Conservation (phyloP, 2,113 vertebrate genomes). For the Arothron firmamentum region DNA sequence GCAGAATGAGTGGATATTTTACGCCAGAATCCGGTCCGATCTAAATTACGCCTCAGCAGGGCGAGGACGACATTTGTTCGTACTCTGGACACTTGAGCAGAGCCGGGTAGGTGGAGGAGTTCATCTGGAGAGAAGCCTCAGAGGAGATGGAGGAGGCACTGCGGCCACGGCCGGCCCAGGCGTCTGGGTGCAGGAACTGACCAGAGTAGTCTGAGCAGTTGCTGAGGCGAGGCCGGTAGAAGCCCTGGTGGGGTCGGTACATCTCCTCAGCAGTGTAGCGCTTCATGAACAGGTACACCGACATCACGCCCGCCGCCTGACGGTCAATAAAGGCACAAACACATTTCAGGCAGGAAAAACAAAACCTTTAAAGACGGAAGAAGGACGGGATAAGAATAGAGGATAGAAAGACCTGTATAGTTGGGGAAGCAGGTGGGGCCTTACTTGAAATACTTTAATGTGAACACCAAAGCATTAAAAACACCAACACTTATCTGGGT, state of each 20-base stretch:
- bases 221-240: slow-evolving; percentile 88
- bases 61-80: slow-evolving; percentile 90
- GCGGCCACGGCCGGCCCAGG: slow-evolving; percentile 80
- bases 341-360: neutral
- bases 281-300: slow-evolving; percentile 92
- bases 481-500: too few species aligned
- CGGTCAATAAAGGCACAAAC: neutral
- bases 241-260: slow-evolving; percentile 83
- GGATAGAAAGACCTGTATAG: too few species aligned
- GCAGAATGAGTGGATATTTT: slow-evolving; percentile 24
- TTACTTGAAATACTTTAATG: too few species aligned
- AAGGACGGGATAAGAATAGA: too few species aligned
- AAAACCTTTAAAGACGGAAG: too few species aligned
- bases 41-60: slow-evolving; percentile 75
- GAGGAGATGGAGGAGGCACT: slow-evolving; percentile 89
- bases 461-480: too few species aligned
- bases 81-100: slow-evolving; percentile 90
- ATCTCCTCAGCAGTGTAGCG: slow-evolving; percentile 87
- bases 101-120: slow-evolving; percentile 81
- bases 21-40: slow-evolving; percentile 23
- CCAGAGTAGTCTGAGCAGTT: slow-evolving; percentile 92
- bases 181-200: slow-evolving; percentile 87
- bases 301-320: slow-evolving; percentile 88
- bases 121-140: slow-evolving; percentile 88
- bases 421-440: too few species aligned